Evolutionary conservation across 2,888 invertebrate genomes (phyloP), one percentile per base, ranked within the genome.

Genomic region (Pomacea canaliculata): DNA sequence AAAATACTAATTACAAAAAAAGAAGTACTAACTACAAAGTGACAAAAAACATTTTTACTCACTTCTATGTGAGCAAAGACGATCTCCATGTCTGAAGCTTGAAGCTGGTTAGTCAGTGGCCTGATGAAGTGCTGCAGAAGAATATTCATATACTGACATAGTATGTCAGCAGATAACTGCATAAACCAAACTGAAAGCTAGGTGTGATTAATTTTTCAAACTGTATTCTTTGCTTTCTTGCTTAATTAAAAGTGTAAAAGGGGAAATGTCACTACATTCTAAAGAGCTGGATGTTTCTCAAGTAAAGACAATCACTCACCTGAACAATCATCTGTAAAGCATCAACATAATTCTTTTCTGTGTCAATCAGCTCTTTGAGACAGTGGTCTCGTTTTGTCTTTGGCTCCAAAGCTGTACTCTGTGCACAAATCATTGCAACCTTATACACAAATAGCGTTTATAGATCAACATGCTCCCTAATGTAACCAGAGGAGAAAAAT

Each of bases 341-440:
- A 88, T 97, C 96, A 71, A 98, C 95, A 90, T 99, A 99, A 91
- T 99, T 99, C 87, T 95, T 95, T 91, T 99, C 99, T 0, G 99
- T 99, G 90, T 98, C 98, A 63, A 98, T 94, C 76, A 99, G 92
- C 91, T 99, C 99, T 82, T 91, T 91, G 37, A 93, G 89, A 81
- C 92, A 92, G 77, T 96, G 97, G 91, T 98, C 98, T 78, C 98
- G 93, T 91, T 97, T 98, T 91, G 97, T 97, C 37, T 78, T 77
- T 37, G 84, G 87, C 67, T 80, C 79, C 51, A 83, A 83, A 70
- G 82, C 48, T 16, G 46, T 56, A 46, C 23, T 12, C 51, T 51
- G 68, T 27, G 48, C 46, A 23, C 48, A 68, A 23, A 13, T 68
- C 37, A 23, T 68, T n/a, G 27, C 27, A n/a, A 37, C 27, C 37